Evolutionary conservation across 2,888 invertebrate genomes (phyloP), one percentile per base, ranked within the genome.

Genomic region (Sycophila texana): DNA sequence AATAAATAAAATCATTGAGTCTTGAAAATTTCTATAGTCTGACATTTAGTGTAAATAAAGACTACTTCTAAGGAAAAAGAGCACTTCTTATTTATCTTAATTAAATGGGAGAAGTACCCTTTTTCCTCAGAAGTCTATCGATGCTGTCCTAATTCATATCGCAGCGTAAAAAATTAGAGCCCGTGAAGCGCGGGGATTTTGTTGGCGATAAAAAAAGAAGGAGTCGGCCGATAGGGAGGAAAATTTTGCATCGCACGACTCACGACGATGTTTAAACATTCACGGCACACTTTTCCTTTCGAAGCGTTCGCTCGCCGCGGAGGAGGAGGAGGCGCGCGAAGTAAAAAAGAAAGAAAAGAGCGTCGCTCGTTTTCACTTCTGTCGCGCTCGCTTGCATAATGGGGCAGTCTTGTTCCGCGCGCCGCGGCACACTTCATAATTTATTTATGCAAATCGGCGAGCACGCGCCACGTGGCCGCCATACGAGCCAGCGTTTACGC

Each of bases 401-500:
- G 39, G 3, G 16, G 13, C 39, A 49, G 68, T 65, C 78, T 65
- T 78, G 73, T 67, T 67, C 55, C 60, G 61, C 49, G 51, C 26
- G 26, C 18, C 47, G 30, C 49, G 70, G 30, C 70, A 66, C 75
- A 60, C 26, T 71, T 71, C 66, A n/a, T 79, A 58, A 75, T 71
- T 79, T 79, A 79, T 72, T 75, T 79, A 79, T 79, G 79, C 58
- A 66, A 79, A 79, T 75, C 58, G 55, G 12, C 18, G 20, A 0
- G 14, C 22, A 18, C 30, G 30, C 3, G 16, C 70, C 65, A 51
- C 66, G 66, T 68, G 77, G 71, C 16, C 22, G 20, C 0, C 57
- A 20, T 14, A 20, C 5, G 26, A 22, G 49, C 53, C 22, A 18
- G 22, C n/a, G 58, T 22, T 22, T 1, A 20, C 22, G 26, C 47